Percentiles rank a stretch among this genome's conserved stretches.
phyloP scores from a whole-genome alignment of 2,797 vertebrate genomes.

The Eulemur albifrons region DNA sequence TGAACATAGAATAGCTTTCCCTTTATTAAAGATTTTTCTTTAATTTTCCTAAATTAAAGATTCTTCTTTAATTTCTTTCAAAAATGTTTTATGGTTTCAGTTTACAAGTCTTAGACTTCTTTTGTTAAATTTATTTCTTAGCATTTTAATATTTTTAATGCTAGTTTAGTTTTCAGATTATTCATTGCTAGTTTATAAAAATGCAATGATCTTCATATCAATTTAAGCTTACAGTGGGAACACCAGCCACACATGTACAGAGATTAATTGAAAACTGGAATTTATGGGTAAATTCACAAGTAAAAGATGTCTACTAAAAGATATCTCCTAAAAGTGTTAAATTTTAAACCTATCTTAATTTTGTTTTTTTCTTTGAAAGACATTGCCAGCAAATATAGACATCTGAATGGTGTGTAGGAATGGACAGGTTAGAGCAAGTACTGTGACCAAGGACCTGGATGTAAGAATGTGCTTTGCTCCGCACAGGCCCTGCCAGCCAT shows the following conservation, averaged over 20 bases:
- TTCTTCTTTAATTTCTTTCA: not conserved
- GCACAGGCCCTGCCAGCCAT: no score
- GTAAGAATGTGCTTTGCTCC: fast-evolving
- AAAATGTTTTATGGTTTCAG: not conserved
- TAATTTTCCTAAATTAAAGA: not conserved
- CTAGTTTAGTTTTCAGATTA: not conserved
- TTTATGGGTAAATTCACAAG: not conserved
- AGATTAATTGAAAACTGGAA: not conserved
- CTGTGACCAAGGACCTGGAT: not conserved
- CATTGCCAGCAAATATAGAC: not conserved
- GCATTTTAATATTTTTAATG: not conserved
- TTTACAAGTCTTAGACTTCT: not conserved
- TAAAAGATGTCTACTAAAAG: not conserved
- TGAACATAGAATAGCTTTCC: not conserved
- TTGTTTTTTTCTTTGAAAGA: not conserved
- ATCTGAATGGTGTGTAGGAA: fast-evolving
- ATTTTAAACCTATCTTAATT: not conserved
- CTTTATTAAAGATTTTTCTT: not conserved
- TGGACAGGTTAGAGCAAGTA: not conserved
- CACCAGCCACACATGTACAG: not conserved
- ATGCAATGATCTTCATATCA: not conserved
- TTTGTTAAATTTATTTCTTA: not conserved
- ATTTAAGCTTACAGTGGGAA: not conserved
- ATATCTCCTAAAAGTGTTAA: not conserved
- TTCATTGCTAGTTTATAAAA: not conserved